A percentile compares a stretch with the other conserved stretches of the same genome.
These are phyloP conservation scores for Dicyrtoma fusca DNA, from an alignment of 2,888 invertebrate genomes.

Conservation along the genomic window DNA sequence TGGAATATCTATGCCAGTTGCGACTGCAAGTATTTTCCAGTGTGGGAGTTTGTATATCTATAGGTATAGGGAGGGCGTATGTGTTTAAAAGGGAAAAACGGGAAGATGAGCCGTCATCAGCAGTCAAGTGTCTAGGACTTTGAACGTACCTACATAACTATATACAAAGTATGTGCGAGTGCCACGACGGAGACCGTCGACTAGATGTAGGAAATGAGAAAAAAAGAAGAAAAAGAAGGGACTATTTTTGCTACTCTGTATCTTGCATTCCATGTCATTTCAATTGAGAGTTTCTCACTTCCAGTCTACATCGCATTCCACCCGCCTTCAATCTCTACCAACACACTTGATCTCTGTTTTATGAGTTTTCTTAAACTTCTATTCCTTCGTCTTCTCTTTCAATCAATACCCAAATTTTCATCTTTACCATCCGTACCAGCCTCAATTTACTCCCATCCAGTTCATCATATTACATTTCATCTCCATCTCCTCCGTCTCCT, in stretches of 20 bases:
- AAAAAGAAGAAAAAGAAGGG: constrained; percentile 51
- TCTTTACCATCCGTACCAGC: constrained; percentile 26
- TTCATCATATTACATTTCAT: constrained; percentile 35
- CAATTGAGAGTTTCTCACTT: constrained; percentile 49
- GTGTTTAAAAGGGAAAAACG: not conserved
- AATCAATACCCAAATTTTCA: constrained; percentile 48
- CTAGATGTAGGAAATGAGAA: constrained; percentile 21
- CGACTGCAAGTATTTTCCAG: not conserved
- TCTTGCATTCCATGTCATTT: constrained; percentile 51
- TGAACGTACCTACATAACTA: not conserved
- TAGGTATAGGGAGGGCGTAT: not conserved
- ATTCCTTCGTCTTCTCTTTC: constrained; percentile 34
- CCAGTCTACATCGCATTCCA: constrained; percentile 31
- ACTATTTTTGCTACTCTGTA: constrained; percentile 37
- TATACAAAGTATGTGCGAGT: not conserved
- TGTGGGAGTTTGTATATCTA: not conserved
- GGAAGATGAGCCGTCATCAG: constrained; percentile 5
- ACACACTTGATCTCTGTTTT: constrained; percentile 50
- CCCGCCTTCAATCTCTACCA: constrained; percentile 36
- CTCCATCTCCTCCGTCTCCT: not conserved
- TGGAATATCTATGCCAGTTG: constrained; percentile 6
- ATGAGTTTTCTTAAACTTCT: constrained; percentile 51
- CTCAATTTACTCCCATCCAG: constrained; percentile 29
- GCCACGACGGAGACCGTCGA: not conserved
- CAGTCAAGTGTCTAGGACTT: not conserved